Evolutionary conservation across 2,888 invertebrate genomes (phyloP), one percentile per base, ranked within the genome.

Genomic region (Dryococelus australis): DNA sequence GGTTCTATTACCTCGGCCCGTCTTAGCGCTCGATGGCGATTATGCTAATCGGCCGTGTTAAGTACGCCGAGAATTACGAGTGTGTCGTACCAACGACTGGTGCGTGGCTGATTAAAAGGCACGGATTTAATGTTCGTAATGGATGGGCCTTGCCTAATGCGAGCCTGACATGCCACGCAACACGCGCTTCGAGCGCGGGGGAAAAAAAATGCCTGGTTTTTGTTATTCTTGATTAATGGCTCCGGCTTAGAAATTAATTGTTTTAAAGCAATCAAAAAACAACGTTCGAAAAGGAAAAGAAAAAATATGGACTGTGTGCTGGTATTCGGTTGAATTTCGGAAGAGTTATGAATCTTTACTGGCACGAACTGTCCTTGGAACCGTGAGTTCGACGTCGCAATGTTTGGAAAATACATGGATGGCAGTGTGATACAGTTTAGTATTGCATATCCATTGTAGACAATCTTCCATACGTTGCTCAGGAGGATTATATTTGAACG

Each of bases 71-170:
- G 65, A 65, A 24, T 65, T 65, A 65, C 65, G 65, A 65, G 65
- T 65, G 65, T 24, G 65, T 65, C 65, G 8, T 2, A 24, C 65
- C n/a, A 0, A 1, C 13, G 65, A 65, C 65, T 65, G 65, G 65
- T 65, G 65, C 65, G 65, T 65, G 65, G 24, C n/a, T 65, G 65
- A 65, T 65, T 65, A 65, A 65, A 65, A 65, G 65, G 65, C 24
- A 65, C 65, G 65, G 65, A 65, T 65, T 65, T 65, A 65, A 65
- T 65, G 65, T 65, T 65, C 65, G 65, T 65, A 65, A 65, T 65
- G n/a, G 24, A 65, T 65, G 65, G n/a, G 20, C 65, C 65, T n/a
- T n/a, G 65, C 65, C 65, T 65, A 65, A 65, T 65, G 65, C n/a
- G 8, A 24, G 65, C 65, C 24, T 24, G 8, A 8, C 65, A 10